Percentiles rank a stretch among this genome's conserved stretches.
Conservation (phyloP, 2,113 vertebrate species). For the Ophthalmolycus amberensis region DNA sequence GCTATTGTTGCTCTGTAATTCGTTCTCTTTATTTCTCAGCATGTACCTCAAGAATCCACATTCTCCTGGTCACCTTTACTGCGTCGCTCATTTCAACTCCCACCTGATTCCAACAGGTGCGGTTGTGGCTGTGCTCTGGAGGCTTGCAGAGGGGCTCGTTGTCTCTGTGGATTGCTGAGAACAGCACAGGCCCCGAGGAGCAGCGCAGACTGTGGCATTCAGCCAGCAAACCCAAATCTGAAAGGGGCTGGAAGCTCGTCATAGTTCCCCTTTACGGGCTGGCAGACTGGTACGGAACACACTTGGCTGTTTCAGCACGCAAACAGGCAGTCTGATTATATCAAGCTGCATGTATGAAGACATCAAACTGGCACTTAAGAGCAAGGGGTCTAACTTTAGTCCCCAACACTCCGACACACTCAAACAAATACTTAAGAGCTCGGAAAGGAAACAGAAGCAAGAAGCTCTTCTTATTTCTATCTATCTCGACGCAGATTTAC, state of each 20-base stretch:
- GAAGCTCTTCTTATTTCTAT: constrained; percentile 8
- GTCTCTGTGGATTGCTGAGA: constrained; percentile 90
- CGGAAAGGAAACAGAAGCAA: constrained; percentile 21
- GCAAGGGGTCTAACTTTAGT: constrained; percentile 2
- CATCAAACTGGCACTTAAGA: constrained; percentile 20
- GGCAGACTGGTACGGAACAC: constrained; percentile 88
- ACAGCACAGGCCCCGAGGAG: constrained; percentile 90
- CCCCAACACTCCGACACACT: constrained; percentile 14
- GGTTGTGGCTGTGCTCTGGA: constrained; percentile 89
- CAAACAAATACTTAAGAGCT: constrained; percentile 21
- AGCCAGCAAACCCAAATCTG: constrained; percentile 76
- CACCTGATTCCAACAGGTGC: constrained; percentile 82
- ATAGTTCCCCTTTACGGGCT: constrained; percentile 88
- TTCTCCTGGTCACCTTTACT: neutral
- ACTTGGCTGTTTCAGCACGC: neutral
- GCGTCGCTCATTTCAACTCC: neutral
- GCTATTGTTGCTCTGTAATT: neutral
- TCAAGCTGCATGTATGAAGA: constrained; percentile 9
- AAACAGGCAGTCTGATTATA: neutral
- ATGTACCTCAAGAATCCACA: neutral
- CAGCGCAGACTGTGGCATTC: constrained; percentile 87
- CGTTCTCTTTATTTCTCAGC: neutral
- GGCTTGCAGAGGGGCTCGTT: constrained; percentile 86
- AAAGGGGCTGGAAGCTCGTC: constrained; percentile 88
- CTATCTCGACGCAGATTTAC: constrained; percentile 62